A percentile compares a stretch with the other conserved stretches of the same genome.
Evolutionary conservation across 2,797 vertebrate genomes (phyloP).

Genomic region (Rhynchonycteris naso): DNA sequence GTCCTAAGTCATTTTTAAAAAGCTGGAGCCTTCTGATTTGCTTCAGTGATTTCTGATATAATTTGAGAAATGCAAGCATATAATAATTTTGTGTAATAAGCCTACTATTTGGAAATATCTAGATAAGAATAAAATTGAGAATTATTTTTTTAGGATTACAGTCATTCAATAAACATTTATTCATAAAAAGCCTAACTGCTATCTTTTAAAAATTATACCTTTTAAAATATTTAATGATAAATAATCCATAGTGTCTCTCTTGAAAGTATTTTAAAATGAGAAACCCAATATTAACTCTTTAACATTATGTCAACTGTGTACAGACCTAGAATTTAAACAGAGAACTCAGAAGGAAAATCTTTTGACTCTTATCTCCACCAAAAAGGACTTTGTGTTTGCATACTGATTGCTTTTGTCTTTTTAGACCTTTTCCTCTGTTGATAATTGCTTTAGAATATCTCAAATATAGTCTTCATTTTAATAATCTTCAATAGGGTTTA

Average conservation of each 20-base stretch:
- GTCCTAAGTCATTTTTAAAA: background rate
- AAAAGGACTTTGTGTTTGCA: background rate
- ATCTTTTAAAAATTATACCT: background rate
- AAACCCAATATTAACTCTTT: background rate
- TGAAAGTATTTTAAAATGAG: background rate
- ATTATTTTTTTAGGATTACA: background rate
- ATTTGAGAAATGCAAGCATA: background rate
- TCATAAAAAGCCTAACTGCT: background rate
- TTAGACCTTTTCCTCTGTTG: background rate
- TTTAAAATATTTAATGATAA: background rate
- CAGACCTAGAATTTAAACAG: background rate
- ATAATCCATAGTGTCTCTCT: background rate
- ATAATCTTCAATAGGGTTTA: background rate
- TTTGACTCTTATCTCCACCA: background rate
- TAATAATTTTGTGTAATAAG: background rate
- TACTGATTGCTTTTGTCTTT: background rate
- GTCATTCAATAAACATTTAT: slow-evolving; percentile 13
- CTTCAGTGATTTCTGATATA: background rate
- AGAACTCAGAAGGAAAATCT: background rate
- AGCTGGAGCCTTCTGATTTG: background rate
- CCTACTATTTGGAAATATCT: background rate
- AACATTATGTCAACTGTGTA: background rate
- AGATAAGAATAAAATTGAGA: background rate
- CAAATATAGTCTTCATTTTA: background rate
- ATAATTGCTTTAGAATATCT: background rate